These are phyloP conservation scores for Nezara viridula DNA, from an alignment of 2,888 invertebrate genomes.

Conservation along the genomic window DNA sequence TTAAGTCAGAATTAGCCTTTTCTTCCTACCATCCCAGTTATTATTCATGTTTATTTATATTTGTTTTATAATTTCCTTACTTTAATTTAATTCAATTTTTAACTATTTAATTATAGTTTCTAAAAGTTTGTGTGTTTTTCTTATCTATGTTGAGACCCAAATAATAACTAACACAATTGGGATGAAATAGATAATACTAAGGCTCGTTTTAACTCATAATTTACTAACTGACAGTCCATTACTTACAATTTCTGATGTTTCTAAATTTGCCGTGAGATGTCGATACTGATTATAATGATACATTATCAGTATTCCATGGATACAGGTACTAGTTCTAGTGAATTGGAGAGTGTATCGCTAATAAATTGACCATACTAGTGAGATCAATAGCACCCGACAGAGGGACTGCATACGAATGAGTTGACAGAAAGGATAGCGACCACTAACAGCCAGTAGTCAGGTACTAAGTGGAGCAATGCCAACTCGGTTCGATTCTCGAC, in stretches of 20 bases:
- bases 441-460: background rate
- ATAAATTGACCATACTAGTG: background rate
- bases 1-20: too few species aligned
- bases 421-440: slow-evolving; percentile 12
- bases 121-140: too few species aligned
- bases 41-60: too few species aligned
- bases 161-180: too few species aligned
- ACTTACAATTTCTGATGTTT: background rate
- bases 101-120: too few species aligned
- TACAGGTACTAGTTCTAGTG: background rate
- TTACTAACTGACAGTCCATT: too few species aligned
- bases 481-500: background rate
- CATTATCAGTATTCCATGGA: background rate
- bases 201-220: too few species aligned
- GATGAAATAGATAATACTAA: too few species aligned
- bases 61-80: too few species aligned
- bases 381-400: background rate
- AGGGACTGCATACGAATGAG: slow-evolving; percentile 6
- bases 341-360: slow-evolving; percentile 5
- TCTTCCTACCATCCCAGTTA: too few species aligned
- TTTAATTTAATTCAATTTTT: too few species aligned
- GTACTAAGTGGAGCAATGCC: background rate
- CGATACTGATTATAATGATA: background rate
- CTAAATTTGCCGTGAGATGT: background rate
- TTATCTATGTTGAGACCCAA: too few species aligned